A percentile compares a stretch with the other conserved stretches of the same genome.
Conservation (phyloP, 2,113 vertebrate species). For the Centrocercus urophasianus region DNA sequence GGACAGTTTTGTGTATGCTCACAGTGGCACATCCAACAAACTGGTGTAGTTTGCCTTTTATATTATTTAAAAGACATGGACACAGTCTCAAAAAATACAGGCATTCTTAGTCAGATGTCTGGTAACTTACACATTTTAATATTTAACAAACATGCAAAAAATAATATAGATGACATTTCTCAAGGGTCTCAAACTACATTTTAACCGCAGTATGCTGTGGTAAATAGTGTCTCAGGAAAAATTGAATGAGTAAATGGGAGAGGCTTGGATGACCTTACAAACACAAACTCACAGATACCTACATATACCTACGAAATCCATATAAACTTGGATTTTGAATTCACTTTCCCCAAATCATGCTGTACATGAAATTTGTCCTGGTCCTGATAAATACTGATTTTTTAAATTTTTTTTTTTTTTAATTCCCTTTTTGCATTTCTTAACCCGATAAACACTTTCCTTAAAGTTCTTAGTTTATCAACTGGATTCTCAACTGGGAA, state of each 20-base stretch:
- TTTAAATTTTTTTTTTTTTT: not conserved
- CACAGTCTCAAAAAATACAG: not conserved
- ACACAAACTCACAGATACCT: not conserved
- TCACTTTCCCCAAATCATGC: not conserved
- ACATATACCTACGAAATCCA: accelerated
- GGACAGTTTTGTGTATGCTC: not conserved
- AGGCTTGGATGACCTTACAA: not conserved
- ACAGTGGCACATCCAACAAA: not conserved
- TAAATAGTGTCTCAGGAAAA: not conserved
- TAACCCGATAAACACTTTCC: not conserved
- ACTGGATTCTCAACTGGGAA: not conserved
- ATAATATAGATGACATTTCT: not conserved
- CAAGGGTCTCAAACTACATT: not conserved
- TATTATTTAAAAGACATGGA: not conserved
- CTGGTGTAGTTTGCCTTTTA: not conserved
- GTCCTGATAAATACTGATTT: not conserved
- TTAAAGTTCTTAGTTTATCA: not conserved
- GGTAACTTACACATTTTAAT: not conserved
- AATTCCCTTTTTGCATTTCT: not conserved
- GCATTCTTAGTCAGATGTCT: accelerated
- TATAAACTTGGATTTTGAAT: not conserved
- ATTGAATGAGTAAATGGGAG: not conserved
- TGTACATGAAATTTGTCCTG: not conserved
- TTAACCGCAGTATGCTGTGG: not conserved
- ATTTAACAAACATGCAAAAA: not conserved